Base-by-base conservation (phyloP, 1,140 invertebrate genomes). In the Neodiprion pinetum region DNA sequence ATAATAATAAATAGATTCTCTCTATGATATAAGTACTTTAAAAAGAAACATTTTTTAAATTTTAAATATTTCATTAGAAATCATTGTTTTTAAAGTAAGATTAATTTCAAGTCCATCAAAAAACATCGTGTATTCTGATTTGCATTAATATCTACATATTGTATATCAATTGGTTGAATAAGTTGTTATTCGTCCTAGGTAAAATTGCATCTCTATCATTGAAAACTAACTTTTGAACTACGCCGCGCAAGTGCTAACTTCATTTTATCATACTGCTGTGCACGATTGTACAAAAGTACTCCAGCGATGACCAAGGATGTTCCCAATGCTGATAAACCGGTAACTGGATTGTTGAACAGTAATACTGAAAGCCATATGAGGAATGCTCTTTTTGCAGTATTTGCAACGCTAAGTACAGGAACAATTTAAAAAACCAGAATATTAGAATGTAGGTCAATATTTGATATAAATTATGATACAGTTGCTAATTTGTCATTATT, bases 301-400 rank as follows among this genome's bases (percentile, higher is more conserved):
- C 95, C 95, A 10, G 92, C 82, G 79, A 96, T 94, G 17, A 96
- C 95, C 50, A 92, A 90, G 48, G 90, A 87, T 1, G 95, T 96
- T 53, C 95, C 95, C 47, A 96, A 83, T 23, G 92, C 94, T 84
- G 94, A 95, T 75, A 95, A 88, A 74, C 93, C 87, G 66, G 95
- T 96, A 74, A 96, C 92, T 68, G 93, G 91, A 85, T 96, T 96
- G 70, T 93, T 92, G 87, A 96, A 96, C 79, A 96, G 86, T 71
- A 96, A 86, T 71, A 96, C 92, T 61, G 95, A 96, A 67, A 95
- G 84, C 95, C 95, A 96, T 78, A 96, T 96, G 40, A 96, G 88
- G 80, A 95, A 92, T 50, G 95, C 95, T 84, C 95, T 87, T 85
- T 96, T 96, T 21, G 93, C 93, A 75, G 95, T 96, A 87, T 96